Evolutionary conservation across 2,113 vertebrate species (phyloP), one percentile per base, ranked within the genome.

Genomic region (Oryzias woworae): DNA sequence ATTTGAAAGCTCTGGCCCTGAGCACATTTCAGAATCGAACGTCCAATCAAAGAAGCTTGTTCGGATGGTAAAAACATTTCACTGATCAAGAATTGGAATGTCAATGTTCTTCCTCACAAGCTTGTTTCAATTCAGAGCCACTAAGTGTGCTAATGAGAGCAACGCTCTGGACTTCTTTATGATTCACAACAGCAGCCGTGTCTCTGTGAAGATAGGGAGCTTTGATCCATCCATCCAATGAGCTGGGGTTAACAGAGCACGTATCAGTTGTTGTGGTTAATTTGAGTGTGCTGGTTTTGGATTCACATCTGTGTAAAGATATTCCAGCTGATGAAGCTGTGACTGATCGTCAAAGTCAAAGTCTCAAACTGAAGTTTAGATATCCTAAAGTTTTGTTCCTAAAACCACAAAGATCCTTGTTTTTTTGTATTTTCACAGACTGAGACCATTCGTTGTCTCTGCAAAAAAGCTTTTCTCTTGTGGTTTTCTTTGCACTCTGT

Each of bases 101-200:
- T 68, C 5, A 53, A 70, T 22, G 43, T 28, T 13, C 42, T 31
- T 2, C 6, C 60, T 71, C 48, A 57, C 62, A 22, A 28, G 42
- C 53, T 55, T 3, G 55, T 78, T 69, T 61, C 31, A 71, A n/a
- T 71, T 81, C 17, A 8, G 4, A 48, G n/a, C 12, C 36, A 28
- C 62, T 73, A 24, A 65, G 57, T 3, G 66, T 41, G 71, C 31
- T 80, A 80, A 82, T 83, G 69, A 80, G 68, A 24, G 66, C 44
- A 51, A 50, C 4, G 22, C 49, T 7, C 69, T 10, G 10, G 10
- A 36, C 36, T 36, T 36, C 36, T 36, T 36, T 36, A 13, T 36
- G 8, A 36, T 36, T 36, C 36, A 36, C 36, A 10, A 36, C 36
- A 36, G 36, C 36, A 36, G 8, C 8, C 36, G 10, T 36, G 36